Base-by-base conservation (phyloP, 2,797 vertebrate species). In the Chaetophractus vellerosus region DNA sequence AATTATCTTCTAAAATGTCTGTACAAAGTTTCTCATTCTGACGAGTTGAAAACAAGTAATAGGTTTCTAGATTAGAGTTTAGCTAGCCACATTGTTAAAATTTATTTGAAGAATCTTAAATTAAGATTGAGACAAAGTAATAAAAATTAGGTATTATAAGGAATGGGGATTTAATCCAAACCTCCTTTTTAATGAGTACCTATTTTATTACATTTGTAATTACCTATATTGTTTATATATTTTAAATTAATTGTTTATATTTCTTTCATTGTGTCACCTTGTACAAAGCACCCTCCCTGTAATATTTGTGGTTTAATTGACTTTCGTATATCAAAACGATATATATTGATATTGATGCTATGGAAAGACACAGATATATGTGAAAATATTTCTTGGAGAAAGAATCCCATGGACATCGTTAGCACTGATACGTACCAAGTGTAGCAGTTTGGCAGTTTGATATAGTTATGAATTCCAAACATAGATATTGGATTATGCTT, bases 321-420 rank as follows among this genome's bases (percentile, higher is more conserved):
- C 59, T 66, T 84, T 82, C 74, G 14, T 68, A 48, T 61, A 80
- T 41, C 50, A 64, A 78, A 88, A 31, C 41, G 57, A 59, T 74
- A 50, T 59, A 16, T 36, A 14, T 45, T 48, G 16, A 69, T 28
- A 75, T 50, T 7, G 18, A 18, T 55, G 71, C 28, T 48, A 45
- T 74, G 28, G 14, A 2, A 15, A n/a, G 9, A 38, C 64, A 79
- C n/a, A 55, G 21, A 63, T 28, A 86, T 4, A 24, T 24, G 66
- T 15, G 26, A 93, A 94, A 91, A 71, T 79, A 87, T 72, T 95
- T 93, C 19, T 75, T 55, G 2, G 14, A 33, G 31, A 79, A 95
- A 81, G 50, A 71, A 55, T 63, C 7, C 61, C 9, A 24, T 91
- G n/a, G 31, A 31, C 1, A 45, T 41, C 1, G 52, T 74, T 45